Evolutionary conservation across 2,113 vertebrate species (phyloP), one percentile per base, ranked within the genome.

Genomic region (Plestiodon gilberti): DNA sequence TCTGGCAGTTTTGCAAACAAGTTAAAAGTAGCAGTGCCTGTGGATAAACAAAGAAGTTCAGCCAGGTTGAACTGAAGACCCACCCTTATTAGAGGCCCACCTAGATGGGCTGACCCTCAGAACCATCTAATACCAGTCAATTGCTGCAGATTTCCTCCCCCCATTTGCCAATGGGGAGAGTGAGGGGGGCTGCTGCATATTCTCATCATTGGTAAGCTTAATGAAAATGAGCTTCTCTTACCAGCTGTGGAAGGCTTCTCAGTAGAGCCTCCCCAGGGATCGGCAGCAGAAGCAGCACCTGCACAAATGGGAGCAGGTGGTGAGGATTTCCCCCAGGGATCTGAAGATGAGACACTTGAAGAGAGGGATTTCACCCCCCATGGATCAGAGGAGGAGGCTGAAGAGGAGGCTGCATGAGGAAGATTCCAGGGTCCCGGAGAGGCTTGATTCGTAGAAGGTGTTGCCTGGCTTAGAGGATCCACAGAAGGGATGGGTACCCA

Each of bases 1-100:
- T 95, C 96, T 1, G 94, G 89, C 5, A 92, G 89, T 17, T 95
- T 96, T 89, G 94, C 95, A 93, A 99, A 98, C 1, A 93, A 97
- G 92, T 98, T 97, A 2, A 96, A 96, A 87, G 94, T 90, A 0
- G 95, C 90, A 40, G 91, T 91, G 79, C 92, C 96, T 97, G 94
- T 40, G 93, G 92, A 94, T 85, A 87, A 71, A 91, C 6, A 78
- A 89, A 83, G 87, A 91, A 85, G 94, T 48, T 48, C 43, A 48
- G 43, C 43, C 43, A 48, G 43, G 43, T 48, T 48, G 43, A 48
- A 48, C 8, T 48, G 43, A 48, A 48, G 43, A 48, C 43, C 43
- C 43, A 48, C 43, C 43, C 43, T 48, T 48, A 48, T 48, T 48
- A 48, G 43, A 48, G 8, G 43, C 43, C 43, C 43, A 48, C 43